Evolutionary conservation across 2,113 vertebrate species (phyloP).

Genomic region (Rhipidura dahli): DNA sequence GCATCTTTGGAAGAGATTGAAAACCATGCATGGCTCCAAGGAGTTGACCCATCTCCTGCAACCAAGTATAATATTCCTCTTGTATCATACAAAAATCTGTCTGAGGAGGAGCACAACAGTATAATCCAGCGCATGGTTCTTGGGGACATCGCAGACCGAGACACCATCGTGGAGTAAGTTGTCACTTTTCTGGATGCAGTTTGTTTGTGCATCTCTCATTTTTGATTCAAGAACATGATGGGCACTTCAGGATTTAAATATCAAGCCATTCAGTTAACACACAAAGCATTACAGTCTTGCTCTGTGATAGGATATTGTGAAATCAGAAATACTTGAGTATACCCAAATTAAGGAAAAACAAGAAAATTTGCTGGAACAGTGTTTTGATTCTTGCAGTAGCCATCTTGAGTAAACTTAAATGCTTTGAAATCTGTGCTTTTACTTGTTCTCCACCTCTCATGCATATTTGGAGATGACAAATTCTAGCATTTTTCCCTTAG

Average conservation of each 20-base stretch:
- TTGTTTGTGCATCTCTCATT: background rate
- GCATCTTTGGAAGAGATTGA: conserved; percentile 96
- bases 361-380: background rate
- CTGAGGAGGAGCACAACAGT: conserved; percentile 95
- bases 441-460: background rate
- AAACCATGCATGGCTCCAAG: conserved; percentile 92
- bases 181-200: rapidly evolving
- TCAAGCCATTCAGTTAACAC: background rate
- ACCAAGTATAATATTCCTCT: conserved; percentile 95
- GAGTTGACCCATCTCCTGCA: conserved; percentile 95
- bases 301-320: background rate
- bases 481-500: background rate
- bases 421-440: background rate
- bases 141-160: conserved; percentile 92
- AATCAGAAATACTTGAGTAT: background rate
- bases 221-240: background rate
- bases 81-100: conserved; percentile 95
- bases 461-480: background rate
- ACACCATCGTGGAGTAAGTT: conserved; percentile 93
- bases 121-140: conserved; percentile 99
- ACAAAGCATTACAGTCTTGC: background rate
- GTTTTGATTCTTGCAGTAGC: background rate
- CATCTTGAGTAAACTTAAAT: background rate
- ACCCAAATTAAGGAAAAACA: background rate
- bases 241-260: background rate